A percentile compares a stretch with the other conserved stretches of the same genome.
Evolutionary conservation across 2,888 invertebrate genomes (phyloP).

Genomic region (Eristalis arbustorum): DNA sequence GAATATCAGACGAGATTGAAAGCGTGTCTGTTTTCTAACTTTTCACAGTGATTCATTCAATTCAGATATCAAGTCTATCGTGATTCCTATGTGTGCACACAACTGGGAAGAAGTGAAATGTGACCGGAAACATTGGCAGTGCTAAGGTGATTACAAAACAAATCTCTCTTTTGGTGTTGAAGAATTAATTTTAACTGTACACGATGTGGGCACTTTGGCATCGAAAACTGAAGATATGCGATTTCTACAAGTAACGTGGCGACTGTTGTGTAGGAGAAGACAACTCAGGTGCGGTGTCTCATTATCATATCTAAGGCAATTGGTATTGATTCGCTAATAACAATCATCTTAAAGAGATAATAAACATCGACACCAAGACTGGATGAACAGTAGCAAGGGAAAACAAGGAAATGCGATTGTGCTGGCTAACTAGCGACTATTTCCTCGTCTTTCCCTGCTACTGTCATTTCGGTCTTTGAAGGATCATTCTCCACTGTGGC

Average conservation of each 20-base stretch:
- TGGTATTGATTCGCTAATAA: not conserved
- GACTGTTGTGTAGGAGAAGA: not conserved
- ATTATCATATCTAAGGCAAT: not conserved
- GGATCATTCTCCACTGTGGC: too few relatives aligned
- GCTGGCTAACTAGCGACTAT: not conserved
- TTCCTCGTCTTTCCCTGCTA: not conserved
- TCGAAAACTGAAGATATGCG: not conserved
- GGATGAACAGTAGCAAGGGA: not conserved
- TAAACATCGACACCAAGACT: not conserved
- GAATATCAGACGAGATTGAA: not conserved
- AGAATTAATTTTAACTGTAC: not conserved
- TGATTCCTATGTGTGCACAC: not conserved
- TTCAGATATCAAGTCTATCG: not conserved
- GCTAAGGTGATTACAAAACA: not conserved
- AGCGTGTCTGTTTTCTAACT: not conserved
- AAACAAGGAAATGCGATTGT: not conserved
- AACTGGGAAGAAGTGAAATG: not conserved
- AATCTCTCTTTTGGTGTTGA: not conserved
- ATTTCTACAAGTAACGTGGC: not conserved
- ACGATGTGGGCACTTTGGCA: not conserved
- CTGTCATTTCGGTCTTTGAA: not conserved
- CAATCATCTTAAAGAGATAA: not conserved
- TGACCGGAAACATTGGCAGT: not conserved
- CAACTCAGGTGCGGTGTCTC: not conserved
- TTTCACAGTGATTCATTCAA: slow-evolving; percentile 2